A percentile compares a stretch with the other conserved stretches of the same genome.
phyloP scores from a whole-genome alignment of 2,797 vertebrate species.

The Glossophaga mutica region DNA sequence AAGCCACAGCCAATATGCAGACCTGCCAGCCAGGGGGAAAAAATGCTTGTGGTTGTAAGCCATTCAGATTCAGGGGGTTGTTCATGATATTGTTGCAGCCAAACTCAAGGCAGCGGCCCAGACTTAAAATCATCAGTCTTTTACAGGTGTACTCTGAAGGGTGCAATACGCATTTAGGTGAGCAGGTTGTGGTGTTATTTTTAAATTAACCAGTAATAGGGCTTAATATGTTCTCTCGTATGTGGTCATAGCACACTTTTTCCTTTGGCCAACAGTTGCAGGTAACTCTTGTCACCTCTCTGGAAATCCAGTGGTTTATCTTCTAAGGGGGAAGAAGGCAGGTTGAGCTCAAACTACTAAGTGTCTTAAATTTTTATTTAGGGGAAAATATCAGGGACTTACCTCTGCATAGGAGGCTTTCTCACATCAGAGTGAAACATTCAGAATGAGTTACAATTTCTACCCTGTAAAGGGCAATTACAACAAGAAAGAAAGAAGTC shows the following conservation, averaged over 20 bases:
- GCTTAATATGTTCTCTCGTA: neutral
- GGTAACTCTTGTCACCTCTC: neutral
- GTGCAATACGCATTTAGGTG: neutral
- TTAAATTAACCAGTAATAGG: neutral
- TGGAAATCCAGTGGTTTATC: neutral
- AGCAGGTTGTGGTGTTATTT: neutral
- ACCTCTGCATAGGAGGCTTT: neutral
- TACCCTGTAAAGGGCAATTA: constrained; percentile 67
- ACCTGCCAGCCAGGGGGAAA: neutral
- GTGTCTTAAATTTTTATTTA: neutral
- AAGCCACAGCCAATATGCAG: neutral
- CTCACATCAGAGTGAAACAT: neutral
- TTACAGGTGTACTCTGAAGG: neutral
- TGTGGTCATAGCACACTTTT: neutral
- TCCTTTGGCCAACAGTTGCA: neutral
- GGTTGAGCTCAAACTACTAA: neutral
- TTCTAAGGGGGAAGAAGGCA: neutral
- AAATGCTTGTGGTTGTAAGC: neutral
- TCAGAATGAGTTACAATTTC: constrained; percentile 68
- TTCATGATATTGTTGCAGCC: neutral
- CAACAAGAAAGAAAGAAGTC: neutral
- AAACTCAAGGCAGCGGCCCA: neutral
- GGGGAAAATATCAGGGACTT: neutral
- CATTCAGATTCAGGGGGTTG: neutral
- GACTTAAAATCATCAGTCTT: neutral